Base-by-base conservation (phyloP, 2,888 invertebrate genomes). In the Villa cingulata region DNA sequence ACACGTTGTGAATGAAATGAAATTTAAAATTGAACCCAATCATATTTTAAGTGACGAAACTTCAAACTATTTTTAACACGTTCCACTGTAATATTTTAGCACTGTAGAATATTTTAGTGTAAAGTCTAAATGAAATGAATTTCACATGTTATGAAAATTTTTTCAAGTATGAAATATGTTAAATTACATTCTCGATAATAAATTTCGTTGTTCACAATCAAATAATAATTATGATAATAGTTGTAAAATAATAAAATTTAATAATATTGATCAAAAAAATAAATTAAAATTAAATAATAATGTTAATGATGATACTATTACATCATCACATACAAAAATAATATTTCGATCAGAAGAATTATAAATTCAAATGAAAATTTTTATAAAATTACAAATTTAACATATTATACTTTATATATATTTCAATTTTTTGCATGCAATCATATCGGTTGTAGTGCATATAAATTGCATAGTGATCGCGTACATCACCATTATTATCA, bases 341-440 rank as follows among this genome's bases (percentile, higher is more conserved):
- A 12, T 32, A 32, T 12, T 17, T 10, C 37, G 18, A 40, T 39
- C 51, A 15, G 17, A 45, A 15, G n/a, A 47, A 17, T 51, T 37
- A 14, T 16, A 48, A 6, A 23, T 23, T 23, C 23, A 23, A 23
- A 23, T 23, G 5, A 23, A 23, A 6, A 23, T 23, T 23, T 23
- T n/a, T n/a, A n/a, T 23, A 14, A 32, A 32, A 43, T 76, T 4
- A 53, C 56, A 0, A 60, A 71, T n/a, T 62, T 83, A 39, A 63
- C 66, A 17, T 77, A 77, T 51, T 83, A 70, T 55, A 72, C 74
- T 0, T 59, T 72, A 38, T 83, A 84, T 56, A 67, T 72, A 0
- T 69, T 83, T 42, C 72, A 74, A 43, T 62, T 83, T 19, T 68
- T 71, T 12, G 80, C 78, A 0, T 83, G 83, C 54, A 73, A 76